Evolutionary conservation across 2,888 invertebrate species (phyloP).

Genomic region (Acrobasis repandana): DNA sequence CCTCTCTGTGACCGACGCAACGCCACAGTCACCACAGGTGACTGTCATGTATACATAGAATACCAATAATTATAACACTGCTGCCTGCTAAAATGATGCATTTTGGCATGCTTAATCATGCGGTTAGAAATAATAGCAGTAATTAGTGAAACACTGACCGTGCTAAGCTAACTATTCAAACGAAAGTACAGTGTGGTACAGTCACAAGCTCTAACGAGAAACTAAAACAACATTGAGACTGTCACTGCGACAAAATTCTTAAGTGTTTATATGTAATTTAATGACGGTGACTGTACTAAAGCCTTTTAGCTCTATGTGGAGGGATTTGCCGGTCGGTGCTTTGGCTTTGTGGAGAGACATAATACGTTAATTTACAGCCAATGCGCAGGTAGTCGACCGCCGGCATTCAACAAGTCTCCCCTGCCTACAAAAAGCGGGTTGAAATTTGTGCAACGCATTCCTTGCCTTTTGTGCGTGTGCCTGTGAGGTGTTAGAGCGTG

Average conservation of each 20-base stretch:
- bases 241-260: no score
- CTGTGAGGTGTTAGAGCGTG: conserved; percentile 11
- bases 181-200: no score
- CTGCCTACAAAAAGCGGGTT: conserved; percentile 46
- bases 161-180: no score
- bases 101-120: neutral
- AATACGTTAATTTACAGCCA: conserved; percentile 28
- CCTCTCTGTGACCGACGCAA: no score
- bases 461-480: conserved; percentile 37
- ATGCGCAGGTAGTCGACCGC: conserved; percentile 50
- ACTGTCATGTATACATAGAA: neutral
- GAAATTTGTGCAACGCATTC: conserved; percentile 52
- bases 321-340: neutral
- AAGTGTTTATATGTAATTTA: neutral
- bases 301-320: neutral
- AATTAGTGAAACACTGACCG: neutral
- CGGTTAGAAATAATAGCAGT: neutral
- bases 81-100: no score
- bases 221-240: no score
- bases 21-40: no score
- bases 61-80: neutral
- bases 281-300: neutral
- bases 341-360: conserved; percentile 20
- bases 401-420: conserved; percentile 43
- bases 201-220: no score